Evolutionary conservation across 2,888 invertebrate species (phyloP).

Genomic region (Galeruca laticollis): DNA sequence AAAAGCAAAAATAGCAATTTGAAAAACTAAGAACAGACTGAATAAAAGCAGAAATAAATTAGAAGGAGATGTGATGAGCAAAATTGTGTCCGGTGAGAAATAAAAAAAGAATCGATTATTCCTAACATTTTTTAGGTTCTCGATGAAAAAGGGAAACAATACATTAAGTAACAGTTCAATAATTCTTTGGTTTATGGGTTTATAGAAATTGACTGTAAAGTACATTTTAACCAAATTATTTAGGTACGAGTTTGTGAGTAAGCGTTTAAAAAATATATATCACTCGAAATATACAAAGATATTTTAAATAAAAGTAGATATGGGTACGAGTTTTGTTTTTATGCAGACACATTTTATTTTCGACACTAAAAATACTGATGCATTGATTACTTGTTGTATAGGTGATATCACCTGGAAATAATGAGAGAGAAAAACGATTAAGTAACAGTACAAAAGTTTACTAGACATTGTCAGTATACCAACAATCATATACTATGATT

Average conservation of each 20-base stretch:
- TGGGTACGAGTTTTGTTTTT: constrained; percentile 5
- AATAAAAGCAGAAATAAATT: no score
- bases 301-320: background rate
- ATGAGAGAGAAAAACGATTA: background rate
- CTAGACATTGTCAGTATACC: no score
- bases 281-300: constrained; percentile 1
- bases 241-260: background rate
- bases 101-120: no score
- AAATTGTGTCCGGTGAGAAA: no score
- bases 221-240: background rate
- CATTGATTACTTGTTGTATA: background rate
- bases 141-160: no score
- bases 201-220: background rate
- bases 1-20: no score
- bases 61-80: no score
- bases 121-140: no score
- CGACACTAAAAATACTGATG: constrained; percentile 10
- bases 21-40: no score
- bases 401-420: background rate
- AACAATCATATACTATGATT: no score
- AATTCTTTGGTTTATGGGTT: no score
- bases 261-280: constrained; percentile 14
- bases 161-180: no score
- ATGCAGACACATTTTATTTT: background rate
- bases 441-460: background rate